phyloP scores from a whole-genome alignment of 2,113 vertebrate genomes.

The Corydoras maculifer region DNA sequence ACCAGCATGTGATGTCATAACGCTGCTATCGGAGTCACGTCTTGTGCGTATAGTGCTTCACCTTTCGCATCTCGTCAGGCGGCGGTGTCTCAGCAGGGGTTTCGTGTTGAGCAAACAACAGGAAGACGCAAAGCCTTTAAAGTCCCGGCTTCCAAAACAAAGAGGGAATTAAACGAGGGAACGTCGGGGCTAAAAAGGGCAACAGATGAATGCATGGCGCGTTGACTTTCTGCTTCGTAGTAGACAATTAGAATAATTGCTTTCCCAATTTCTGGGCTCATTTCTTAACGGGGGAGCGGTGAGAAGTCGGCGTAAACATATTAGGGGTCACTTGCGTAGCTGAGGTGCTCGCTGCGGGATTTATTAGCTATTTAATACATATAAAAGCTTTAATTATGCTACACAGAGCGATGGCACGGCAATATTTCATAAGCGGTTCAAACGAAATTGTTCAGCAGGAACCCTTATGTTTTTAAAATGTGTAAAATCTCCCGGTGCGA shows the following conservation, averaged over 20 bases:
- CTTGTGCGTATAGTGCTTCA: too few relatives aligned
- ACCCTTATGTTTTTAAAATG: too few relatives aligned
- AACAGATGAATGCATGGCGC: conserved; percentile 45
- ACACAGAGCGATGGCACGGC: conserved; percentile 9
- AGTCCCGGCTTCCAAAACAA: conserved; percentile 12
- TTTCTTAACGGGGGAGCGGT: conserved; percentile 42
- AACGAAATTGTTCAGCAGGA: not conserved
- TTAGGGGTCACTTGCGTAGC: conserved; percentile 44
- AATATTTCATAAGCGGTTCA: conserved; percentile 10
- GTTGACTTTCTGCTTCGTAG: conserved; percentile 46
- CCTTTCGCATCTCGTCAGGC: not conserved
- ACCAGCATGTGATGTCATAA: too few relatives aligned
- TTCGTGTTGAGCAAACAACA: conserved; percentile 18
- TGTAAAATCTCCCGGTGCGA: too few relatives aligned
- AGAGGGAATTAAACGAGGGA: conserved; percentile 9
- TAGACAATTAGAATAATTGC: conserved; percentile 61
- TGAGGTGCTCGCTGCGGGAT: conserved; percentile 36
- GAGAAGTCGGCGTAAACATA: conserved; percentile 44
- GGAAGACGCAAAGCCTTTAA: not conserved
- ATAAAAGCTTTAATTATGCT: conserved; percentile 24
- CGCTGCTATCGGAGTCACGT: too few relatives aligned
- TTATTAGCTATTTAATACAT: conserved; percentile 37
- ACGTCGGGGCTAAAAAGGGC: conserved; percentile 5
- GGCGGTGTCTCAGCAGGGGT: conserved; percentile 3
- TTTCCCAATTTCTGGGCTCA: conserved; percentile 47